Conservation (phyloP, 2,113 vertebrate species). For the Tinamus guttatus region DNA sequence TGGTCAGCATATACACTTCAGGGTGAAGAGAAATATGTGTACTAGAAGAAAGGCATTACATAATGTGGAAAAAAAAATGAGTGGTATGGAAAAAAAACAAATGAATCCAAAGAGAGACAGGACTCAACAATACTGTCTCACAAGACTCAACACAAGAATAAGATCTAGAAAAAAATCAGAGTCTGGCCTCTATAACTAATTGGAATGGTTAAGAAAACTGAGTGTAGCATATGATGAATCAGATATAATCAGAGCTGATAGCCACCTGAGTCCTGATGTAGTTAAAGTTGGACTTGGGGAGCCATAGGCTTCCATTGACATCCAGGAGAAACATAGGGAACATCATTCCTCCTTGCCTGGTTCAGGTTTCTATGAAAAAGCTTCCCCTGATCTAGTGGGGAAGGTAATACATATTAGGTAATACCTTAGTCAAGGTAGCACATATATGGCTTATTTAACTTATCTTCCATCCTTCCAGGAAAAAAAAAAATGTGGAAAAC, state of each 20-base stretch:
- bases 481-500: neutral
- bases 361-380: neutral
- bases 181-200: neutral
- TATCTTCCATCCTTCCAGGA: neutral
- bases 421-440: too few relatives aligned
- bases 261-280: neutral
- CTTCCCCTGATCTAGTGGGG: neutral
- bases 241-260: rapidly evolving
- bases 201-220: neutral
- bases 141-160: neutral
- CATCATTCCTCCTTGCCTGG: neutral
- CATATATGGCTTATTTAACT: neutral
- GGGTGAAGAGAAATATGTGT: neutral
- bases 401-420: too few relatives aligned
- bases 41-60: neutral
- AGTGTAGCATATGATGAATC: neutral
- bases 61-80: neutral
- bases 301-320: neutral
- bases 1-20: neutral
- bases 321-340: neutral
- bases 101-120: neutral
- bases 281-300: neutral
- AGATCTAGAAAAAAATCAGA: neutral
- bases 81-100: neutral
- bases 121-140: too few relatives aligned